Base-by-base conservation (phyloP, 2,113 vertebrate species). In the Protobothrops flavoviridis region DNA sequence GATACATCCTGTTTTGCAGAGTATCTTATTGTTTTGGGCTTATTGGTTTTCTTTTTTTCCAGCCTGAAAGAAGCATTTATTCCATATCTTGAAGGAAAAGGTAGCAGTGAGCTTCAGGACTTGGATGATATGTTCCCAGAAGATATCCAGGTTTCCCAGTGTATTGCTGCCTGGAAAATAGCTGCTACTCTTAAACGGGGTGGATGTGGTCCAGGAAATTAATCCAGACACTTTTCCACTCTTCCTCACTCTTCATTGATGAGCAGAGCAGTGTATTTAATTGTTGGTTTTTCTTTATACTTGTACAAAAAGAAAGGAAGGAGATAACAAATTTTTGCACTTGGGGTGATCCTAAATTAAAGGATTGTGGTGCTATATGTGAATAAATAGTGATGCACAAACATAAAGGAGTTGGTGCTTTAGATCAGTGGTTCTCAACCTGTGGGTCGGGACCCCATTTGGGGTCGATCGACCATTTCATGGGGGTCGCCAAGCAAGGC, bases 51-150 rank as follows among this genome's bases (percentile, higher is more conserved):
- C 89, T 8, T 57, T 92, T 9, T 93, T 97, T 96, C n/a, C 96
- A 99, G 99, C 86, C 95, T 99, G 89, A 99, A 97, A 95, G 97
- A 97, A 2, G 98, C 98, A 0, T 90, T 99, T 23, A 4, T 97
- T 81, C 96, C 97, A 10, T 98, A 98, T 96, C 97, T 99, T 24
- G 98, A 99, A 88, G 95, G 45, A 0, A 99, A 99, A 96, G 89
- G 17, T 4, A 93, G 53, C 81, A 33, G 97, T 0, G 2, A 96
- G 5, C 97, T 96, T 15, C 29, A 69, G 0, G 98, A 99, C 9
- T 88, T 99, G 94, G 95, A 98, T 0, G 96, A 96, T 7, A 10
- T 94, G 21, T 99, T 99, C 96, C 99, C 99, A 0, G 94, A 97
- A 0, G 91, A 98, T 88, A 98, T 99, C 88, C 91, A 56, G 1